Conservation (phyloP, 2,113 vertebrate genomes). For the Circaetus gallicus region DNA sequence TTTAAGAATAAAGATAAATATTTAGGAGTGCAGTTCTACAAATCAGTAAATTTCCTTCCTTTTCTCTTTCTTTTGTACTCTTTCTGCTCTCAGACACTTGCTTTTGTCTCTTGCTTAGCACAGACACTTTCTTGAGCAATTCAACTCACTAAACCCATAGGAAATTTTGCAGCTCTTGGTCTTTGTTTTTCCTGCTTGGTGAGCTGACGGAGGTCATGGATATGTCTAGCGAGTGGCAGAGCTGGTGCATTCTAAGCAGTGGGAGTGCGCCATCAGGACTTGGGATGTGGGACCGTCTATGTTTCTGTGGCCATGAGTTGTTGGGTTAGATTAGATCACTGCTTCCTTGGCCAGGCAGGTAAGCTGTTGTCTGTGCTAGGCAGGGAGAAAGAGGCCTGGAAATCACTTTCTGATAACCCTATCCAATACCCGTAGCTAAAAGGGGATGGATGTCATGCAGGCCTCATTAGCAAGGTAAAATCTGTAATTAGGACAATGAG, state of each 20-base stretch:
- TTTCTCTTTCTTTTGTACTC: not conserved
- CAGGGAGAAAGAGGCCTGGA: not conserved
- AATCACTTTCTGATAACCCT: not conserved
- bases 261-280: not conserved
- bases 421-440: not conserved
- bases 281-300: too few species aligned
- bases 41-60: not conserved
- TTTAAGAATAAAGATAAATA: not conserved
- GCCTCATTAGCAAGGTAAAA: not conserved
- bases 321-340: not conserved
- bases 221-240: not conserved
- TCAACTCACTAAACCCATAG: not conserved
- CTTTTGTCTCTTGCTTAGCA: not conserved
- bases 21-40: not conserved
- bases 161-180: not conserved
- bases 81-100: not conserved
- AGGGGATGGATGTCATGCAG: not conserved
- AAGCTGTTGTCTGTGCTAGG: not conserved
- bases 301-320: not conserved
- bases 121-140: not conserved
- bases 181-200: not conserved
- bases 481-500: not conserved
- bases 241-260: not conserved
- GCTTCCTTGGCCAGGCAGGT: not conserved
- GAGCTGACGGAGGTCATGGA: not conserved